A percentile compares a stretch with the other conserved stretches of the same genome.
Conservation (phyloP, 2,888 invertebrate species). For the Tenthredo amoena region DNA sequence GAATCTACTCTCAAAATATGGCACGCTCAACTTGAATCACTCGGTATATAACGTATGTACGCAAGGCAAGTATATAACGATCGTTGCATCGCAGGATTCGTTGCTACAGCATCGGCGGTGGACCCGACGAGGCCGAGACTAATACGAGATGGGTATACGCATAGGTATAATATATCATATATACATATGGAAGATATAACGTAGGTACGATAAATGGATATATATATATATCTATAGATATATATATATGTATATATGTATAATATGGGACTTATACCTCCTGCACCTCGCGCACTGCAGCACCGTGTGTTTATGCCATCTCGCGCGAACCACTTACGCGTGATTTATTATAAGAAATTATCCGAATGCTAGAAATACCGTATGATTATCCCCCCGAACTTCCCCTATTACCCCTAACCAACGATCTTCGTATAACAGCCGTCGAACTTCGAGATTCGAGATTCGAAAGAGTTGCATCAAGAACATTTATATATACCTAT, state of each 20-base stretch:
- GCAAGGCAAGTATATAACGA: not conserved
- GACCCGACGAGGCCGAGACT: not conserved
- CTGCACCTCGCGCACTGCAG: conserved; percentile 10
- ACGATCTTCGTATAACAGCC: not conserved
- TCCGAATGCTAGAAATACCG: conserved; percentile 77
- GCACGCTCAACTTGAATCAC: no score
- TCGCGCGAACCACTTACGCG: conserved; percentile 71
- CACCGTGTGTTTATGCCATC: conserved; percentile 61
- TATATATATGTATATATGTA: not conserved
- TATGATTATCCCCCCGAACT: conserved; percentile 72
- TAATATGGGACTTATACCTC: not conserved
- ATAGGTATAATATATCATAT: not conserved
- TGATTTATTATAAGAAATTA: conserved; percentile 77
- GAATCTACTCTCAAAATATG: no score
- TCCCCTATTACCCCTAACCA: conserved; percentile 21
- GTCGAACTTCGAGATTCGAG: no score
- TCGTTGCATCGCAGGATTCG: not conserved
- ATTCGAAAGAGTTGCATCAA: no score
- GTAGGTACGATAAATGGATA: not conserved
- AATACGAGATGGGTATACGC: not conserved
- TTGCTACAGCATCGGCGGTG: not conserved
- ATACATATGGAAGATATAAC: not conserved
- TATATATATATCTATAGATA: not conserved
- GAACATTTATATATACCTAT: not conserved
- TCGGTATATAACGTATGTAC: no score